Percentiles rank a stretch among this genome's conserved stretches.
Evolutionary conservation across 2,888 invertebrate species (phyloP).

Genomic region (Baccha elongata): DNA sequence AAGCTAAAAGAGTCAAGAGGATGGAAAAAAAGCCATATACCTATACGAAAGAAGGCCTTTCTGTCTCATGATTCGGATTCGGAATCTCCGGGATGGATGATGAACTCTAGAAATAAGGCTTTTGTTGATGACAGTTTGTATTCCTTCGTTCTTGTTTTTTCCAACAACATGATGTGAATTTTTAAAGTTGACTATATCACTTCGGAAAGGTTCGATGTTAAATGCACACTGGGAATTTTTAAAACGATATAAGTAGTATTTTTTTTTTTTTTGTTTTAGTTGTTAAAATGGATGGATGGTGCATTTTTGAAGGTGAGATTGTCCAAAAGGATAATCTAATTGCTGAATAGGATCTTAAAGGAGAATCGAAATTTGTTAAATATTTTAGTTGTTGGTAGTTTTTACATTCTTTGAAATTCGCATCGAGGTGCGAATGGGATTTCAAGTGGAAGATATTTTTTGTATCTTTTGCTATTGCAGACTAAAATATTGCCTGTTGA

Average conservation of each 20-base stretch:
- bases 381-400: no score
- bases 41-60: constrained; percentile 12
- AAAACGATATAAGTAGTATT: constrained; percentile 4
- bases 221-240: constrained; percentile 73
- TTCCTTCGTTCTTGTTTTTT: constrained; percentile 35
- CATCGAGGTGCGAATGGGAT: constrained; percentile 16
- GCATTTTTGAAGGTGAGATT: constrained; percentile 48
- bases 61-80: constrained; percentile 60
- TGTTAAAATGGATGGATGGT: neutral
- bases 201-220: constrained; percentile 47
- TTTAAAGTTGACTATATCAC: constrained; percentile 51
- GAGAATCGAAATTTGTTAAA: constrained; percentile 9
- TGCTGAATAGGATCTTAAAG: constrained; percentile 35
- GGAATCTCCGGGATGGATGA: constrained; percentile 73
- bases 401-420: constrained; percentile 36
- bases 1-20: constrained; percentile 75
- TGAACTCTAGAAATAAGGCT: constrained; percentile 66
- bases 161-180: constrained; percentile 71
- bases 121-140: constrained; percentile 68
- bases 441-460: neutral
- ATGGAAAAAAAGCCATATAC: constrained; percentile 49
- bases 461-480: no score
- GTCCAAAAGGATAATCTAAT: constrained; percentile 73
- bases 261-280: neutral
- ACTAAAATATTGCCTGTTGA: no score